Conservation (phyloP, 1,140 invertebrate genomes). For the Trichonephila clavipes region DNA sequence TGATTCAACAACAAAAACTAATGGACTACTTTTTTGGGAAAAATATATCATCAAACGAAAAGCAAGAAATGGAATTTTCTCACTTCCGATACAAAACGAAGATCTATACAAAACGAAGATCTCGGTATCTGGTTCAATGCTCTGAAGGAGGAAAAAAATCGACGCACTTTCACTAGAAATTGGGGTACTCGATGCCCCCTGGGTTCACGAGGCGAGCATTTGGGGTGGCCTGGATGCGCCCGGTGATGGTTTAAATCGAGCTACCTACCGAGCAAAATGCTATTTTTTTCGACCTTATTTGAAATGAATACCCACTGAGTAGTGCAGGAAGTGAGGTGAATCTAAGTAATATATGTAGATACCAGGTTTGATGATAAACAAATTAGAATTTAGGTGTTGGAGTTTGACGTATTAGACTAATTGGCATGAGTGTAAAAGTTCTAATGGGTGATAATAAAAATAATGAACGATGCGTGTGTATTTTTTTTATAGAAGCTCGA, state of each 20-base stretch:
- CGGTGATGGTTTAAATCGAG: not conserved
- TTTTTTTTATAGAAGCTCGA: no score
- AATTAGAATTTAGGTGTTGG: no score
- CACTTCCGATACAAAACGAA: not conserved
- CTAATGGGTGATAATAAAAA: no score
- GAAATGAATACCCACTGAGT: not conserved
- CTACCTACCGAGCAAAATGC: not conserved
- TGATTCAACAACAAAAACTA: no score
- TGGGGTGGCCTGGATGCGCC: not conserved
- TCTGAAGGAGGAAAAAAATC: constrained; percentile 12
- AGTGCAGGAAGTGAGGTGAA: not conserved
- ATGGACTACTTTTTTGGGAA: no score
- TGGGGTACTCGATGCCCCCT: constrained; percentile 35
- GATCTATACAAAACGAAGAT: not conserved
- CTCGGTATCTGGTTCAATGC: constrained; percentile 13
- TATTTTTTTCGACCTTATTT: constrained; percentile 51
- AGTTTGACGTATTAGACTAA: no score
- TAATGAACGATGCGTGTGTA: no score
- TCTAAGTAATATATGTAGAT: not conserved
- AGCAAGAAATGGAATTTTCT: not conserved
- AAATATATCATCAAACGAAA: not conserved
- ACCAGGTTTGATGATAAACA: no score
- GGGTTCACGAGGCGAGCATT: constrained; percentile 21
- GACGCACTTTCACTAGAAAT: constrained; percentile 27
- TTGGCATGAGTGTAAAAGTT: no score